Evolutionary conservation across 1,140 invertebrate genomes (phyloP), one percentile per base, ranked within the genome.

Genomic region (Zaprionus ornatus): DNA sequence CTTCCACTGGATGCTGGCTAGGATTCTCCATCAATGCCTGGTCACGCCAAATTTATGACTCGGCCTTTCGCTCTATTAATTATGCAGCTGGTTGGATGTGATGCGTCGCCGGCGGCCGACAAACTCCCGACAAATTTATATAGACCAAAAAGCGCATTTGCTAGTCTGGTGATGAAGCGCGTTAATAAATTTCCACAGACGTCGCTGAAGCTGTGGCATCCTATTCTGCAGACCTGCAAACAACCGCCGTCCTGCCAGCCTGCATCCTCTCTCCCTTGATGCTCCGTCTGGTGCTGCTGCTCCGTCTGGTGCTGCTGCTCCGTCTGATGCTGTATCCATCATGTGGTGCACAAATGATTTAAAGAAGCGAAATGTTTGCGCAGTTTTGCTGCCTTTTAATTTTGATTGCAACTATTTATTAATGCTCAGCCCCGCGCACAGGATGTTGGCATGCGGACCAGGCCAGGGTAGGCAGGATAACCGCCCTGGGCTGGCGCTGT

Each of bases 321-420:
- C 56, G 37, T 25, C 13, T 40, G 64, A 67, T 17, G 40, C 40
- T 9, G n/a, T 45, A 45, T 84, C 70, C 82, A 64, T 85, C 82
- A 80, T 76, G 61, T 60, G 55, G 21, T 17, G 57, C 50, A 72
- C 37, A 77, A 84, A 84, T 70, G 77, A 67, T 80, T 84, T 84
- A 80, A 82, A 77, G 80, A 72, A 70, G 82, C 63, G 54, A 68
- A 82, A 85, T 67, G 77, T 60, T 52, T 67, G 25, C 45, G 61
- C 72, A 68, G 50, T 67, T 52, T 81, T 79, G 68, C 65, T 64
- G 78, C 66, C 75, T 85, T 85, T 85, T 85, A 85, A 85, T 85
- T 78, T 85, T 85, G 78, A 85, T 85, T 85, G 78, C 82, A 68
- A 85, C 82, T 85, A 85, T 85, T 85, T 85, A 85, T 85, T 85